phyloP scores from a whole-genome alignment of 2,113 vertebrate species.

The Leptodactylus fuscus region DNA sequence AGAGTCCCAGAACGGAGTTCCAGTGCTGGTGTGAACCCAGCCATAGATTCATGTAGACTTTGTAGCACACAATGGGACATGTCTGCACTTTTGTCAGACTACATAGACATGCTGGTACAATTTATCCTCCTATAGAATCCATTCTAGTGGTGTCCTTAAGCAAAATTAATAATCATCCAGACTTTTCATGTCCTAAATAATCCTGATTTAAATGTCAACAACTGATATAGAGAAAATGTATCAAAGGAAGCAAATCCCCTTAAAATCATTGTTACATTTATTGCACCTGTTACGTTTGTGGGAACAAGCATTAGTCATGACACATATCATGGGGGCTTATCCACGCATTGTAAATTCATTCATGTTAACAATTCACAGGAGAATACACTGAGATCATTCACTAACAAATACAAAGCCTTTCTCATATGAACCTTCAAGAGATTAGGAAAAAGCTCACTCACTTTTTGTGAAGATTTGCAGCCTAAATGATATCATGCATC shows the following conservation, averaged over 20 bases:
- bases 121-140: neutral
- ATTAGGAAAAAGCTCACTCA: neutral
- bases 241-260: constrained; percentile 29
- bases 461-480: neutral
- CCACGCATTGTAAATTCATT: constrained; percentile 12
- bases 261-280: constrained; percentile 31
- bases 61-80: neutral
- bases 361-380: constrained; percentile 6
- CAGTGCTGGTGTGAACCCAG: no score
- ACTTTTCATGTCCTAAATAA: neutral
- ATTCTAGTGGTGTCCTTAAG: neutral
- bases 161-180: no score
- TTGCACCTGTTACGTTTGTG: constrained; percentile 23
- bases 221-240: neutral
- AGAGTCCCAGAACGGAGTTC: no score
- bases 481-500: neutral
- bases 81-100: neutral
- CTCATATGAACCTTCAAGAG: neutral
- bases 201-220: neutral
- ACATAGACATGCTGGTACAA: neutral
- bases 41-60: no score
- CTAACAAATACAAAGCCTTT: neutral
- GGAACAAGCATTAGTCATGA: constrained; percentile 17
- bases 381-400: neutral
- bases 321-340: constrained; percentile 7